Evolutionary conservation across 2,113 vertebrate species (phyloP), one percentile per base, ranked within the genome.

Genomic region (Gobius niger): DNA sequence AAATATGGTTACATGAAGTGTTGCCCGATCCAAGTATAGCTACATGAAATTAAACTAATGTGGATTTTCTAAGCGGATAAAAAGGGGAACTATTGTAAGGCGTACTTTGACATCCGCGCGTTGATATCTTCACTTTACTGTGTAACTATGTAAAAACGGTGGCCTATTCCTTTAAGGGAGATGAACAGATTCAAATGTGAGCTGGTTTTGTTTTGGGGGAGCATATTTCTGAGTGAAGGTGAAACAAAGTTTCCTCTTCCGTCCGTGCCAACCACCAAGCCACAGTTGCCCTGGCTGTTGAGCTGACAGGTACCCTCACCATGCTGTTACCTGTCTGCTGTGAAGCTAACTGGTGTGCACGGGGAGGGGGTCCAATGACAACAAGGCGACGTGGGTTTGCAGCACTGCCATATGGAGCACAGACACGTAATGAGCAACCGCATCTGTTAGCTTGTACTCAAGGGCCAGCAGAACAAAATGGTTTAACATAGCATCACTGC

Each of bases 401-500:
- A 79, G 69, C 52, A 53, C 65, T 40, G 76, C 87, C 91, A 90
- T 90, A 91, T 91, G 89, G 89, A 87, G 81, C 80, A 62, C 78
- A 71, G 74, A 77, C 77, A 44, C 62, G 78, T 90, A 90, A 91
- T 87, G 82, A 90, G 82, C 74, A 70, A 56, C 86, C 87, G 82
- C 90, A 91, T 87, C 89, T 91, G 89, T 84, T 84, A 56, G 73
- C 82, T 73, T 76, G 63, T 60, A 70, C 79, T 84, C 81, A 77
- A 76, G 82, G 47, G 83, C 59, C 80, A 80, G 74, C 69, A 73
- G 77, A 84, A 85, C 89, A 80, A 88, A 90, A 87, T 75, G 75
- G 80, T 87, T 87, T 85, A 85, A 85, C 84, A 87, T 85, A 82
- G 81, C 72, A 86, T 85, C 83, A 73, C 60, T 51, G 24, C 61